A percentile compares a stretch with the other conserved stretches of the same genome.
phyloP scores from a whole-genome alignment of 2,113 vertebrate species.

The Hippocampus barbouri region DNA sequence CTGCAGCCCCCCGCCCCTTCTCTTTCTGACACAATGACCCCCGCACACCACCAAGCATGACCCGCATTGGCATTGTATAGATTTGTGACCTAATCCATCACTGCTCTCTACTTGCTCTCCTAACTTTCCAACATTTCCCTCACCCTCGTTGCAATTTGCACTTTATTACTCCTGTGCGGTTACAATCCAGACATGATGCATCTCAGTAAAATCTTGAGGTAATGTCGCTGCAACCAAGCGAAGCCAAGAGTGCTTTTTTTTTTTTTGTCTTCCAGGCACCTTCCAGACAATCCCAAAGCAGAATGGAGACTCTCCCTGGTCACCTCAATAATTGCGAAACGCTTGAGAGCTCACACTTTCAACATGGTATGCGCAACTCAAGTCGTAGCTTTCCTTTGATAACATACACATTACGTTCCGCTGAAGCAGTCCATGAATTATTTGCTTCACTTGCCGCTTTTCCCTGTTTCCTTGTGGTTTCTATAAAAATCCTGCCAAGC shows the following conservation, averaged over 20 bases:
- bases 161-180: not conserved
- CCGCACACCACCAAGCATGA: conserved; percentile 36
- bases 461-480: conserved; percentile 31
- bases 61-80: conserved; percentile 52
- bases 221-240: not conserved
- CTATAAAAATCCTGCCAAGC: conserved; percentile 38
- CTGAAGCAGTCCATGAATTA: conserved; percentile 12
- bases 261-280: conserved; percentile 73
- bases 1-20: conserved; percentile 20
- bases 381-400: conserved; percentile 17
- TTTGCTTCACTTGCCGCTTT: conserved; percentile 26
- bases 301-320: conserved; percentile 79
- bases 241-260: conserved; percentile 31
- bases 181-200: conserved; percentile 1
- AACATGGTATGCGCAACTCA: conserved; percentile 75
- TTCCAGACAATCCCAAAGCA: conserved; percentile 82
- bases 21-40: conserved; percentile 23
- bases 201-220: not conserved
- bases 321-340: conserved; percentile 70
- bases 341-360: conserved; percentile 73
- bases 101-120: conserved; percentile 51
- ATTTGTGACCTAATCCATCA: conserved; percentile 70
- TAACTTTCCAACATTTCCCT: conserved; percentile 36
- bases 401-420: conserved; percentile 15
- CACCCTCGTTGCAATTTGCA: too few relatives aligned